These are phyloP conservation scores for Felis chaus DNA, from an alignment of 2,113 vertebrate species.

Conservation along the genomic window DNA sequence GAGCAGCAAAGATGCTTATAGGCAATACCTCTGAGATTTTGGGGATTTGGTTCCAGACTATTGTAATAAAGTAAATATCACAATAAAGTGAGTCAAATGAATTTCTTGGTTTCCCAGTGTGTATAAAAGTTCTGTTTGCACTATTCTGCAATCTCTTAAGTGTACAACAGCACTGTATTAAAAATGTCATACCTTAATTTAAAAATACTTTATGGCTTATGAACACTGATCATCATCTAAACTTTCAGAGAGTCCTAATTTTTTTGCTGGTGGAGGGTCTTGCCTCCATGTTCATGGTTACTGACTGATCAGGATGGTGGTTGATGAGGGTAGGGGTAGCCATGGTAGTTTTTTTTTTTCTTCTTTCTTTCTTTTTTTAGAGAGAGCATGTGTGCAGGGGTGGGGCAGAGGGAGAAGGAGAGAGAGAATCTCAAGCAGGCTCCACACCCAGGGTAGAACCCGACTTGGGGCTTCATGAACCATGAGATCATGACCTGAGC, in stretches of 20 bases:
- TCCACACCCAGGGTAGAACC: no score
- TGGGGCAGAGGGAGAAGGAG: no score
- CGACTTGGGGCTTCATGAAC: no score
- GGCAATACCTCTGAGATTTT: neutral
- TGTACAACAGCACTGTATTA: neutral
- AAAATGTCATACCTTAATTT: neutral
- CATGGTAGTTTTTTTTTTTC: neutral
- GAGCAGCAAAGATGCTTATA: conserved; percentile 35
- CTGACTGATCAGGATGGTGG: neutral
- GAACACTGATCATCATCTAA: neutral
- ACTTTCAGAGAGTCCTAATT: neutral
- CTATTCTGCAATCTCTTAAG: neutral
- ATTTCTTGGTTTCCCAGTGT: neutral
- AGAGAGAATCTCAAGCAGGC: no score
- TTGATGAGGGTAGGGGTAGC: neutral
- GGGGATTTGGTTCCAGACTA: neutral
- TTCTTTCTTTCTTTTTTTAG: no score
- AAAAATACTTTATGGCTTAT: neutral
- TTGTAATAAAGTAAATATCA: neutral
- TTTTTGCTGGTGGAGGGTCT: neutral
- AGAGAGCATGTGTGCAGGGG: no score
- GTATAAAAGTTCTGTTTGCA: neutral
- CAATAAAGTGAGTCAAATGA: neutral
- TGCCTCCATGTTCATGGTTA: neutral
- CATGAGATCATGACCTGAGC: no score